Evolutionary conservation across 2,113 vertebrate species (phyloP).

Genomic region (Oxygymnocypris stewartii): DNA sequence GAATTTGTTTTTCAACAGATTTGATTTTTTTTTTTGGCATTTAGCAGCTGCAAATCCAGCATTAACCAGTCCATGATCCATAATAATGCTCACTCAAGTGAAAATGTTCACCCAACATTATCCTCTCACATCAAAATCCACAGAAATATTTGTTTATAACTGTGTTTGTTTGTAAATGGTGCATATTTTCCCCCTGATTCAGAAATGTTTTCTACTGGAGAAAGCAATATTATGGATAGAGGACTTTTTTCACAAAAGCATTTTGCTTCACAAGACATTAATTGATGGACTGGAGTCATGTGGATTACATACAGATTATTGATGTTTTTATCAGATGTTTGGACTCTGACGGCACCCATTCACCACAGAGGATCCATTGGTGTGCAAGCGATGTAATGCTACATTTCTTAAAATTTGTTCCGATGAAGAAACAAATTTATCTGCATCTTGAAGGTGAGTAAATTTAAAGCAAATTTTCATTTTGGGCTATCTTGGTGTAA

Average conservation of each 20-base stretch:
- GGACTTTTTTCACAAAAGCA: neutral
- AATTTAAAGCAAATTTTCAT: neutral
- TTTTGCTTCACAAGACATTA: neutral
- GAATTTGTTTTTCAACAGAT: no score
- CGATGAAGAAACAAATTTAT: neutral
- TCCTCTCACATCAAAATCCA: no score
- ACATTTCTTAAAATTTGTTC: neutral
- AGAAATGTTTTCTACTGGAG: neutral
- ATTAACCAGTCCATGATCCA: no score
- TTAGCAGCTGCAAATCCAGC: no score
- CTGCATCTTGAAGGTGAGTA: neutral
- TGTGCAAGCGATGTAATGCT: neutral
- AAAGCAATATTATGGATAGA: neutral
- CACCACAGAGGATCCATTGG: neutral
- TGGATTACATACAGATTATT: neutral
- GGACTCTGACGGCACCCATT: neutral
- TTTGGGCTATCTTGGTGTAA: neutral
- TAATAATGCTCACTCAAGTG: no score
- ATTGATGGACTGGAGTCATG: neutral
- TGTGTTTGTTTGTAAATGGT: neutral
- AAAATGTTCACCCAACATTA: no score
- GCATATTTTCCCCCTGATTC: neutral
- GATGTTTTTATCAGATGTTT: neutral
- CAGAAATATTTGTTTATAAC: no score
- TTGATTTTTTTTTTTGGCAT: no score